Base-by-base conservation (phyloP, 2,888 invertebrate species). In the Andrena chrysosceles region DNA sequence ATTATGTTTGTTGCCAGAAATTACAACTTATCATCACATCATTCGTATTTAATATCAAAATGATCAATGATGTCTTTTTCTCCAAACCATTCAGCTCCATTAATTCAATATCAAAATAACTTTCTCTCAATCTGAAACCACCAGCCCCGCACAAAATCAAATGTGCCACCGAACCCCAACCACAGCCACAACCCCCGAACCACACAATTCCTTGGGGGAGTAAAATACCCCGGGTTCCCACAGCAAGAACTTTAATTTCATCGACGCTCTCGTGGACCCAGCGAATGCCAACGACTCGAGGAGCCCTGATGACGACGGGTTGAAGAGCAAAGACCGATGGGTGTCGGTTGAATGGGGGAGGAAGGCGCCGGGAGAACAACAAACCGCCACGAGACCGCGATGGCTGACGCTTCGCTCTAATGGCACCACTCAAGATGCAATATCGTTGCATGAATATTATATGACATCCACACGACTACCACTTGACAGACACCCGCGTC, bases 391-490 rank as follows among this genome's bases (percentile, higher is more conserved):
- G 83, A 81, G 84, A 87, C 85, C 88, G 75, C 89, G 87, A 87
- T 87, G 87, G 87, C 88, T 89, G 89, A 87, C 85, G 86, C 85
- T 84, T 63, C 78, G 78, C 88, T 87, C 91, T 92, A 93, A 93
- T 92, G 92, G 92, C 89, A 90, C 89, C 91, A 91, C 92, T 93
- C 91, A 91, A 92, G 92, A 91, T 91, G 92, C 92, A 92, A 92
- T 93, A 93, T 92, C 90, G 89, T 85, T 84, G 88, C 91, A 92
- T 93, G 92, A 93, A 93, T 93, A 92, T 92, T 92, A 90, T 91
- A 91, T 91, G 89, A 85, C 87, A 87, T 88, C 85, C 83, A 33
- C 85, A 81, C 77, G 86, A 83, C 86, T 81, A 63, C 62, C 85
- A 80, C 78, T 77, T 80, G 84, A 66, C 84, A 84, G 84, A 84